Percentiles rank a stretch among this genome's conserved stretches.
These are phyloP conservation scores for Lepus americanus DNA, from an alignment of 2,113 vertebrate genomes.

Conservation along the genomic window DNA sequence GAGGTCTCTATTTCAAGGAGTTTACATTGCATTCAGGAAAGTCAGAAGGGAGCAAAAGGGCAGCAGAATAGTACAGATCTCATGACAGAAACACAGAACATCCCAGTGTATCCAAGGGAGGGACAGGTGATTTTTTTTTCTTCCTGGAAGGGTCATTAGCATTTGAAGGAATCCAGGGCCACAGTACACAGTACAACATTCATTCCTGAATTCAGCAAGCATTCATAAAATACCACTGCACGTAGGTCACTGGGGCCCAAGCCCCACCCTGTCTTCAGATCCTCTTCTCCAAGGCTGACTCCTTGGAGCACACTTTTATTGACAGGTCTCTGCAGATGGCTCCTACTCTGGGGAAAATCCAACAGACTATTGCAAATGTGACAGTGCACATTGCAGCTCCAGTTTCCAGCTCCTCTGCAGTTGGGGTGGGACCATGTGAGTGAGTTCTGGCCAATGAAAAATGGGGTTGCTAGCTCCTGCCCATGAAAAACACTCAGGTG, in stretches of 20 bases:
- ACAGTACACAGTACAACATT: too few relatives aligned
- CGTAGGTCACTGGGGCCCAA: rapidly evolving
- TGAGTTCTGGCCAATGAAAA: neutral
- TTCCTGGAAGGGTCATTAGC: neutral
- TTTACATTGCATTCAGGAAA: neutral
- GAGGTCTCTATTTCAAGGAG: neutral
- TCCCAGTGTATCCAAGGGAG: neutral
- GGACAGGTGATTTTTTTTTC: neutral
- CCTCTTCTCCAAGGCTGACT: neutral
- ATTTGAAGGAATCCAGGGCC: neutral
- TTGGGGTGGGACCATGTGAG: neutral
- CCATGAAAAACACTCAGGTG: neutral
- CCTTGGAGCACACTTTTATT: neutral
- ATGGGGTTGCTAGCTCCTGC: neutral
- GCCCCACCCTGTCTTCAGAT: neutral
- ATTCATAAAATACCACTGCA: neutral
- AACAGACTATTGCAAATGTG: neutral
- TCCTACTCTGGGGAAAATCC: neutral
- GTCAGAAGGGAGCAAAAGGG: neutral
- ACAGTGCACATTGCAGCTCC: too few relatives aligned
- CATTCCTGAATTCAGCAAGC: neutral
- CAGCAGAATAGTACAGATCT: neutral
- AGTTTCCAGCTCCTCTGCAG: neutral
- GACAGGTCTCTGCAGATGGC: neutral
- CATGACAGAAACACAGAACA: neutral